These are phyloP conservation scores for Harpalus rubripes DNA, from an alignment of 2,888 invertebrate genomes.

Conservation along the genomic window DNA sequence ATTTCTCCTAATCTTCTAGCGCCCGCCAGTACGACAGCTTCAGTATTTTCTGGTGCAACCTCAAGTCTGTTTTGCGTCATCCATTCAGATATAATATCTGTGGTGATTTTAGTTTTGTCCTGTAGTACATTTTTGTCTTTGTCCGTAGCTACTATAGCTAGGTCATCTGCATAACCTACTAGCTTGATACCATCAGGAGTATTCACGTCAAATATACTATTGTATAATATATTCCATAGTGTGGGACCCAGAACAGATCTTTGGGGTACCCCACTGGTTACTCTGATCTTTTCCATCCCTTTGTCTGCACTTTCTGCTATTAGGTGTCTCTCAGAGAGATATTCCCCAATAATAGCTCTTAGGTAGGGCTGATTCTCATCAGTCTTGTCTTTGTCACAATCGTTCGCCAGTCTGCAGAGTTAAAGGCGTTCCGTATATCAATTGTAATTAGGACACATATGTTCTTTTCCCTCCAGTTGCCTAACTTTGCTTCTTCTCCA, in stretches of 20 bases:
- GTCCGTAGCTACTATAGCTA: slow-evolving; percentile 7
- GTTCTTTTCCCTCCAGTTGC: too few relatives aligned
- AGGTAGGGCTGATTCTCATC: not conserved
- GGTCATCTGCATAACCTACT: slow-evolving; percentile 22
- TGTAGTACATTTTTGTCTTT: not conserved
- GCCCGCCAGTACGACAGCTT: slow-evolving; percentile 11
- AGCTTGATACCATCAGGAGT: not conserved
- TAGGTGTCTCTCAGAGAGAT: not conserved
- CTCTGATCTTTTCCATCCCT: not conserved
- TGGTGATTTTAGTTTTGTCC: not conserved
- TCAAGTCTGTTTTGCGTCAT: too few relatives aligned
- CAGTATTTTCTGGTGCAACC: slow-evolving; percentile 21
- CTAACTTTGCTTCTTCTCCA: too few relatives aligned
- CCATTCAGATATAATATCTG: not conserved
- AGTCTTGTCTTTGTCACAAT: too few relatives aligned
- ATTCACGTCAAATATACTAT: not conserved
- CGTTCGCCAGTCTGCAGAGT: too few relatives aligned
- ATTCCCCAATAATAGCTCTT: not conserved
- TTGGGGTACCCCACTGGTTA: not conserved
- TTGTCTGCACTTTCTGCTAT: not conserved
- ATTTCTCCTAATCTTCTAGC: not conserved
- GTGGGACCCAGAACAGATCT: not conserved
- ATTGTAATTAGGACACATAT: too few relatives aligned
- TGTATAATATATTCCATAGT: slow-evolving; percentile 10
- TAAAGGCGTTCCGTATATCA: too few relatives aligned